Percentiles rank a stretch among this genome's conserved stretches.
Conservation (phyloP, 2,797 vertebrate genomes). For the Linurgus olivaceus region DNA sequence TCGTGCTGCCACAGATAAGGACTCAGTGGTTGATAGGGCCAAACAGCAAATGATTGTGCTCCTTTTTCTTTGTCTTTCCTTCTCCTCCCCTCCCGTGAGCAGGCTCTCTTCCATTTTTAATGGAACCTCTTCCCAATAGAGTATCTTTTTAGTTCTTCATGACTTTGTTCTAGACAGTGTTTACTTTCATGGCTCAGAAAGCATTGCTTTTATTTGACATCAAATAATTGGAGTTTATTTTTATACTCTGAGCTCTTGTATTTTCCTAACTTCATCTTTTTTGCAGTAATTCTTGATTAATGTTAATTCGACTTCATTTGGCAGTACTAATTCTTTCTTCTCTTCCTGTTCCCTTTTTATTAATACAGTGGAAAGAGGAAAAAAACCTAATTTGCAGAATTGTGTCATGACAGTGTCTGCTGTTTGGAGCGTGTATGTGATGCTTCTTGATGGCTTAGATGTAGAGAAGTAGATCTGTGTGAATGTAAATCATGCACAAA, state of each 20-base stretch:
- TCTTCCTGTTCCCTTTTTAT: conserved; percentile 48
- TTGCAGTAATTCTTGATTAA: conserved; percentile 8
- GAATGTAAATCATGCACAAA: conserved; percentile 8
- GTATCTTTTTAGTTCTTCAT: not conserved
- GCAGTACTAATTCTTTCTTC: not conserved
- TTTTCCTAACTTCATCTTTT: not conserved
- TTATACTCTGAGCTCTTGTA: not conserved
- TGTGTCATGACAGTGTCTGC: not conserved
- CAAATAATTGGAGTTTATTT: not conserved
- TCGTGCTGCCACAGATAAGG: not conserved
- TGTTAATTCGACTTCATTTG: conserved; percentile 22
- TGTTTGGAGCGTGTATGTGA: not conserved
- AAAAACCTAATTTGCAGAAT: not conserved
- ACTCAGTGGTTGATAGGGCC: not conserved
- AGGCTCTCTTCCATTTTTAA: not conserved
- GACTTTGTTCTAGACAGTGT: not conserved
- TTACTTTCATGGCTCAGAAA: not conserved
- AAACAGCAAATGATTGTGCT: not conserved
- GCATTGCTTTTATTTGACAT: conserved; percentile 7
- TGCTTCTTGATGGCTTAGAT: not conserved
- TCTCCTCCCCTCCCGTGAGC: fast-evolving
- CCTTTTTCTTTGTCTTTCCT: not conserved
- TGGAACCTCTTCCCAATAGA: not conserved
- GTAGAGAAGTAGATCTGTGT: not conserved
- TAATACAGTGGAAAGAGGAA: conserved; percentile 1